These are phyloP conservation scores for Scortum barcoo DNA, from an alignment of 2,113 vertebrate genomes.

Conservation along the genomic window DNA sequence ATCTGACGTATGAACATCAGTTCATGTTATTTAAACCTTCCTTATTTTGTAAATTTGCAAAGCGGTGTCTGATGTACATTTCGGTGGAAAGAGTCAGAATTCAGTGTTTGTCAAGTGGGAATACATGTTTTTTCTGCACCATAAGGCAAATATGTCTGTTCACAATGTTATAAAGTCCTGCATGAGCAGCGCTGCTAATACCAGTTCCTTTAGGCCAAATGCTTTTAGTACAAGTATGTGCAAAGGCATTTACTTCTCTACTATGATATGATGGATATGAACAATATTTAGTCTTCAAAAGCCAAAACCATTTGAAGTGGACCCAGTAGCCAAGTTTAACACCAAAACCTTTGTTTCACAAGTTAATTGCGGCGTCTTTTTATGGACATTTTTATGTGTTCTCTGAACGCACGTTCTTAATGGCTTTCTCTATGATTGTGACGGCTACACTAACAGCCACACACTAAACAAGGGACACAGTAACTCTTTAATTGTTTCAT, in stretches of 20 bases:
- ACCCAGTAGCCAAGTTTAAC: not conserved
- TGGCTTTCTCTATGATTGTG: no score
- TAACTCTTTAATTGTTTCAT: no score
- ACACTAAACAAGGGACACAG: no score
- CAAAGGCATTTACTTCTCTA: not conserved
- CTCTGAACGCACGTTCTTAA: not conserved
- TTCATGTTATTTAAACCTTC: not conserved
- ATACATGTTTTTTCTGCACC: not conserved
- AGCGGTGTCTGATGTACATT: not conserved
- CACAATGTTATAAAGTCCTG: not conserved
- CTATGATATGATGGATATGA: not conserved
- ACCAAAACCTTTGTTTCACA: not conserved
- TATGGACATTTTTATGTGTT: not conserved
- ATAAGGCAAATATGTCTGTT: not conserved
- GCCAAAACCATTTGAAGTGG: not conserved
- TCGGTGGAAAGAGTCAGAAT: not conserved
- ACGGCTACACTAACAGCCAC: no score
- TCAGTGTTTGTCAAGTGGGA: not conserved
- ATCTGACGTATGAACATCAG: not conserved
- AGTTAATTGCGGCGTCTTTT: not conserved
- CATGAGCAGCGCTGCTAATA: not conserved
- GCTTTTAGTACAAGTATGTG: not conserved
- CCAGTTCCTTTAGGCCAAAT: not conserved
- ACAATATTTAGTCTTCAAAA: not conserved
- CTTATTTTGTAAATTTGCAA: not conserved